Conservation (phyloP, 2,113 vertebrate genomes). For the Butorides virescens region DNA sequence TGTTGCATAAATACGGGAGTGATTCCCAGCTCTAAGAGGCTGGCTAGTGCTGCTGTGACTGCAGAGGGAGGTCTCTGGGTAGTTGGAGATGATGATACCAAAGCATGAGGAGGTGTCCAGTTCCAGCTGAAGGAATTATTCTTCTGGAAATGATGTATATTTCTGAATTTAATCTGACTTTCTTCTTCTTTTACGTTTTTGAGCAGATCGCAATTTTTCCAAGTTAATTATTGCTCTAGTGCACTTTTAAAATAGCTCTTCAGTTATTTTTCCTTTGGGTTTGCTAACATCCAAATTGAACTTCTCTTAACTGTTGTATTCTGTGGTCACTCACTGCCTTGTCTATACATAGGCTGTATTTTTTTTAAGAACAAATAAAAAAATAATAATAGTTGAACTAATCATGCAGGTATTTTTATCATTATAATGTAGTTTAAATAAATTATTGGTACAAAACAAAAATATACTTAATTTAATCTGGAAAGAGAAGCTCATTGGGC, state of each 20-base stretch:
- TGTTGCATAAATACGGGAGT: not conserved
- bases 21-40: not conserved
- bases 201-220: not conserved
- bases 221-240: not conserved
- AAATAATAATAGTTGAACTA: not conserved
- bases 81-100: not conserved
- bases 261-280: not conserved
- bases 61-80: not conserved
- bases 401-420: not conserved
- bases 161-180: not conserved
- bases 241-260: not conserved
- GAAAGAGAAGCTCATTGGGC: not conserved
- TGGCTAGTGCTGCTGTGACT: not conserved
- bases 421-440: not conserved
- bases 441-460: not conserved
- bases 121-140: not conserved
- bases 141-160: not conserved
- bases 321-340: not conserved
- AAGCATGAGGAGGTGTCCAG: not conserved
- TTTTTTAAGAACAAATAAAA: not conserved
- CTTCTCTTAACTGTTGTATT: not conserved
- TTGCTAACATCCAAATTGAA: not conserved
- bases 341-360: not conserved
- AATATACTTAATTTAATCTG: not conserved
- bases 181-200: not conserved